A percentile compares a stretch with the other conserved stretches of the same genome.
phyloP scores from a whole-genome alignment of 2,797 vertebrate species.

The Harpagifer antarcticus region DNA sequence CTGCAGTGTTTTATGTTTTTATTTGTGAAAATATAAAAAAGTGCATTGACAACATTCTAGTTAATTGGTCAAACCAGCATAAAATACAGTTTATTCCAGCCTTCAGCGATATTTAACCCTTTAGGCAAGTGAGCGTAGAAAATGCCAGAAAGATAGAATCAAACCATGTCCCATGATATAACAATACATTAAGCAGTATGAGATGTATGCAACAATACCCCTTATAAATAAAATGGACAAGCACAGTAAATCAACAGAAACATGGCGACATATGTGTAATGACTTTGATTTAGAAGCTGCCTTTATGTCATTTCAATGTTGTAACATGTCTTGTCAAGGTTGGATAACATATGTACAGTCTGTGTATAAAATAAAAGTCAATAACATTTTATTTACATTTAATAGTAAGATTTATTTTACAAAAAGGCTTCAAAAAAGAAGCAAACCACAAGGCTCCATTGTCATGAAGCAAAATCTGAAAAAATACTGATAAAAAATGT shows the following conservation, averaged over 20 bases:
- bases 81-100: slow-evolving; percentile 14
- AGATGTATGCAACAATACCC: neutral
- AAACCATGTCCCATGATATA: slow-evolving; percentile 10
- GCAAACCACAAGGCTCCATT: slow-evolving; percentile 89
- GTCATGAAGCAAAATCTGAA: slow-evolving; percentile 87
- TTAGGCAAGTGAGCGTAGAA: neutral
- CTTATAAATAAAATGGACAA: slow-evolving; percentile 45
- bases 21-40: slow-evolving; percentile 36
- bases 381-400: slow-evolving; percentile 1
- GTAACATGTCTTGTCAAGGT: slow-evolving; percentile 40
- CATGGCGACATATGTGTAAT: slow-evolving; percentile 15
- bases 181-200: neutral
- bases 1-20: slow-evolving; percentile 29
- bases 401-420: slow-evolving; percentile 27
- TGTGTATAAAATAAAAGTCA: neutral
- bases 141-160: neutral
- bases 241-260: slow-evolving; percentile 38
- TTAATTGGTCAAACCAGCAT: neutral
- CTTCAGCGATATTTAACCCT: slow-evolving; percentile 9
- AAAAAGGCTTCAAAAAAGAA: slow-evolving; percentile 90
- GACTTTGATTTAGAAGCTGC: slow-evolving; percentile 45
- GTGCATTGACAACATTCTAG: neutral
- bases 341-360: slow-evolving; percentile 29
- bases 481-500: slow-evolving; percentile 11
- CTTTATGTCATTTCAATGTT: slow-evolving; percentile 22